Evolutionary conservation across 2,797 vertebrate genomes (phyloP), one percentile per base, ranked within the genome.

Genomic region (Cottoperca gobio): DNA sequence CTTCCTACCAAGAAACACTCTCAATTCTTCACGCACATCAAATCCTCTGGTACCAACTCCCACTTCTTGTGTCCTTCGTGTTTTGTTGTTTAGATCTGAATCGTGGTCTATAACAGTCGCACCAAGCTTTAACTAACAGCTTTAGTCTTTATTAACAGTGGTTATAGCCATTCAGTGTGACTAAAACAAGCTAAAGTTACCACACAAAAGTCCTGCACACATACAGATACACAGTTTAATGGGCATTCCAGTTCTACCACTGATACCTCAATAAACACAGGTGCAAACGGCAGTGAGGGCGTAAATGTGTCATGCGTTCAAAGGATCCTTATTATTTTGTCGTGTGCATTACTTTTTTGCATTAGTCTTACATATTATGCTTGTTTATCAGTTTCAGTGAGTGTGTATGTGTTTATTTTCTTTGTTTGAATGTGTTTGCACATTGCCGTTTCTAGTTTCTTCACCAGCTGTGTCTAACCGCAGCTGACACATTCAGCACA

Each of bases 401-500:
- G 35, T 35, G 39, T 39, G 46, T 40, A 6, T 53, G 43, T 70
- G 65, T 52, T 23, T 40, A 24, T 75, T 63, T 80, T 40, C 39
- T 35, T 39, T 26, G 12, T 68, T 10, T 48, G 13, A 6, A 9
- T 70, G 45, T 42, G 72, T 58, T 35, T 74, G 53, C 45, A 40
- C 16, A 24, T 37, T 57, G 40, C 73, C 31, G 6, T 31, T 70
- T 67, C 42, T 16, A 39, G 52, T 49, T 53, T 58, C 59, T 65
- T 73, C 73, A 55, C 8, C 48, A 35, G 70, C 73, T 72, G 62
- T 76, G 81, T 86, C 85, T 72, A 89, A 90, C 70, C 12, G 31
- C 16, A 73, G 74, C 19, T 57, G 85, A 91, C 87, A 91, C 77
- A 89, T 91, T 88, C 42, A 59, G 85, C 70, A 72, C 84, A 79